Percentiles rank a stretch among this genome's conserved stretches.
Conservation (phyloP, 2,888 invertebrate genomes). For the Melipona bicolor region DNA sequence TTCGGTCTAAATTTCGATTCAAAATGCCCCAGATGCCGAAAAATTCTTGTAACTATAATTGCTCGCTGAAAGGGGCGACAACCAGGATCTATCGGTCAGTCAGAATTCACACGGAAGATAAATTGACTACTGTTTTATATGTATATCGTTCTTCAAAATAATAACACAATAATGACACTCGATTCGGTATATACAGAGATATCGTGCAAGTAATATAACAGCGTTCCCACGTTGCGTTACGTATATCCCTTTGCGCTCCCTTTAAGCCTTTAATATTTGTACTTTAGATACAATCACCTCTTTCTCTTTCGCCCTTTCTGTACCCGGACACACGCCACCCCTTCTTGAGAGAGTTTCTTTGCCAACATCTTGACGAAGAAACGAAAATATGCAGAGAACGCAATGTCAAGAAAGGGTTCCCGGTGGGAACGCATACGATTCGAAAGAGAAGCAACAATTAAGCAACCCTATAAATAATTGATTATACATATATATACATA, state of each 20-base stretch:
- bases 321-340: slow-evolving; percentile 30
- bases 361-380: slow-evolving; percentile 2
- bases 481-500: slow-evolving; percentile 79
- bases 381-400: background rate
- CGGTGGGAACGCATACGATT: slow-evolving; percentile 39
- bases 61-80: background rate
- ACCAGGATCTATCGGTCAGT: background rate
- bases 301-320: slow-evolving; percentile 30
- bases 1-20: slow-evolving; percentile 1
- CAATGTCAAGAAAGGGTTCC: slow-evolving; percentile 25
- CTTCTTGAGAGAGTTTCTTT: slow-evolving; percentile 20
- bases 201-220: slow-evolving; percentile 40
- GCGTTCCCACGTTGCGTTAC: slow-evolving; percentile 51
- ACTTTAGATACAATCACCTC: slow-evolving; percentile 50
- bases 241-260: slow-evolving; percentile 42
- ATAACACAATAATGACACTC: background rate
- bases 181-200: slow-evolving; percentile 50
- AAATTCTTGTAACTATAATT: background rate
- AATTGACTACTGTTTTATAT: background rate
- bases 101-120: background rate
- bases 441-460: slow-evolving; percentile 71
- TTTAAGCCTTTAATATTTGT: slow-evolving; percentile 56
- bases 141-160: background rate
- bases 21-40: background rate
- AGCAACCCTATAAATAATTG: slow-evolving; percentile 82